Conservation (phyloP, 1,140 invertebrate genomes). For the Homarus americanus region DNA sequence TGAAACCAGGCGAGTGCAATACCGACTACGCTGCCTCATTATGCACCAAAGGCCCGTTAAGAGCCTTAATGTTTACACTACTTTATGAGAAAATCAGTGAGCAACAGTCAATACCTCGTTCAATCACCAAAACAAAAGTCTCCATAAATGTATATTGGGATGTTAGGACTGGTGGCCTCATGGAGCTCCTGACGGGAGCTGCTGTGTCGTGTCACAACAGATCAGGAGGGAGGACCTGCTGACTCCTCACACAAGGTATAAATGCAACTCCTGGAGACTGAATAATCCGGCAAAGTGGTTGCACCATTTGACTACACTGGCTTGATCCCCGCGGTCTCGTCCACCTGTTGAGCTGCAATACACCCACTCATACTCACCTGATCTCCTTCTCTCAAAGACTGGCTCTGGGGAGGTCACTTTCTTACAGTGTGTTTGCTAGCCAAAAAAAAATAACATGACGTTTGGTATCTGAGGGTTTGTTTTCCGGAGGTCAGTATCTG, state of each 20-base stretch:
- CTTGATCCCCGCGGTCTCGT: slow-evolving; percentile 6
- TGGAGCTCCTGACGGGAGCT: not conserved
- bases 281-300: slow-evolving; percentile 18
- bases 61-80: too few species aligned
- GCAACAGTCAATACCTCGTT: too few species aligned
- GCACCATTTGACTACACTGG: slow-evolving; percentile 4
- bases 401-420: too few species aligned
- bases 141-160: too few species aligned
- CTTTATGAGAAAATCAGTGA: too few species aligned
- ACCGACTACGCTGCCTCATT: too few species aligned
- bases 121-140: too few species aligned
- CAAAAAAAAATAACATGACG: not conserved
- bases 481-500: not conserved
- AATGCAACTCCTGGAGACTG: slow-evolving; percentile 1
- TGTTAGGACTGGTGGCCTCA: too few species aligned
- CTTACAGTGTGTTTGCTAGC: not conserved
- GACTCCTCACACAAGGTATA: not conserved
- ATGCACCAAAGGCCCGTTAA: too few species aligned
- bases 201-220: not conserved
- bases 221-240: not conserved
- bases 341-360: not conserved
- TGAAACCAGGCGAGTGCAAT: too few species aligned
- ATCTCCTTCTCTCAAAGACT: not conserved
- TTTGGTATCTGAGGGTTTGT: too few species aligned
- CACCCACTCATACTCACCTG: not conserved